Evolutionary conservation across 2,113 vertebrate species (phyloP), one percentile per base, ranked within the genome.

Genomic region (Cryptotis parvus): DNA sequence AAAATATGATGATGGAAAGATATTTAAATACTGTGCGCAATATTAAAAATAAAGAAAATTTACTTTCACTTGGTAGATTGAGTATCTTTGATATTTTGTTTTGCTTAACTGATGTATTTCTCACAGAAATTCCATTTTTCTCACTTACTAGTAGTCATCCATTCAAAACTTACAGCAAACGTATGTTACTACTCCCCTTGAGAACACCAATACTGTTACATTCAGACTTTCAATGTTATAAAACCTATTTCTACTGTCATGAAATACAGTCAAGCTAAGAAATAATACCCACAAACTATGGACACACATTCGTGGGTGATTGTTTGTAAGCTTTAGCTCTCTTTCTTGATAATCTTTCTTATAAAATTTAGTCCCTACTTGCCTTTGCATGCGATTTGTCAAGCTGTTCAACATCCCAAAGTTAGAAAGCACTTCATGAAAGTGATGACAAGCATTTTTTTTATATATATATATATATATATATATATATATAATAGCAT

Each of bases 301-400:
- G 69, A 66, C 43, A 68, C 24, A 37, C 49, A 72, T 52, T 37
- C 63, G 9, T 52, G 16, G 5, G 11, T 31, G 9, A 73, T 49
- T 91, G 16, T 92, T 91, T 91, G 39, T 80, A 85, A 81, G 9
- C 24, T 87, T 90, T 90, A 61, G 29, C 75, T 92, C 11, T 37
- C 14, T 93, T 88, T 93, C 12, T 76, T 77, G n/a, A 31, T 83
- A n/a, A 90, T 43, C 2, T 79, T 9, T 73, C 33, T 41, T 87
- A 91, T 43, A 82, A 85, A 2, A 6, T 76, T 91, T 61, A 88
- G 12, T 77, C 78, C 5, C 58, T 79, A 35, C 91, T 81, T 93
- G n/a, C 22, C 18, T 95, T 29, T 80, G n/a, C 10, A 41, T 43
- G 14, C 26, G 87, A 76, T 18, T 80, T 83, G 39, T 78, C 66